A percentile compares a stretch with the other conserved stretches of the same genome.
Conservation (phyloP, 2,888 invertebrate genomes). For the Platycnemis pennipes region DNA sequence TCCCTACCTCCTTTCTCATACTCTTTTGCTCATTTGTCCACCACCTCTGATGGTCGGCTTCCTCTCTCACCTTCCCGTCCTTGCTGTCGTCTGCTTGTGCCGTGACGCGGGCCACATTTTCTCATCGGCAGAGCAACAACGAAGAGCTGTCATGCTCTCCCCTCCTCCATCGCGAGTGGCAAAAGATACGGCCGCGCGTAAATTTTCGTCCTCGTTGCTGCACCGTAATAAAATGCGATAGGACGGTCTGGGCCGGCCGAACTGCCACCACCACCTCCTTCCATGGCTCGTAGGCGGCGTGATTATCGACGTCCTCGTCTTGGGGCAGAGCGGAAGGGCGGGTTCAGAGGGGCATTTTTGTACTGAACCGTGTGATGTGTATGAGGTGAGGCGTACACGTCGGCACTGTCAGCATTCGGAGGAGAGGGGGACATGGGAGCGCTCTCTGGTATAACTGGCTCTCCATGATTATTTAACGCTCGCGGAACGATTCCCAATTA, state of each 20-base stretch:
- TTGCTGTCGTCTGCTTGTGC: neutral
- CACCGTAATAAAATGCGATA: slow-evolving; percentile 63
- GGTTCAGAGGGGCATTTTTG: neutral
- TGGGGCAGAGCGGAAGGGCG: neutral
- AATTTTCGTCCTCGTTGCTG: slow-evolving; percentile 59
- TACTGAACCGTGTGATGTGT: neutral
- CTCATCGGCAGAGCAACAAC: slow-evolving; percentile 64
- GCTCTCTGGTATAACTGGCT: neutral
- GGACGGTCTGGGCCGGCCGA: slow-evolving; percentile 46
- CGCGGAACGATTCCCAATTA: neutral
- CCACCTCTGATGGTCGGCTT: neutral
- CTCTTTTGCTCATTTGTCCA: neutral
- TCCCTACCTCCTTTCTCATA: neutral
- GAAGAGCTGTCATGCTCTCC: slow-evolving; percentile 50
- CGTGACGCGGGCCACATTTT: slow-evolving; percentile 53
- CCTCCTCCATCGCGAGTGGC: slow-evolving; percentile 15
- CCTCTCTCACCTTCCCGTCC: neutral
- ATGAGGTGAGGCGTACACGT: neutral
- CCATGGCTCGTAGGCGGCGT: slow-evolving; percentile 44
- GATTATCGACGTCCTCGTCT: slow-evolving; percentile 45
- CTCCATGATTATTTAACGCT: slow-evolving; percentile 22
- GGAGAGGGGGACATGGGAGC: neutral
- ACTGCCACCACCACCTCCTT: neutral
- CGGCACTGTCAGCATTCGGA: neutral
- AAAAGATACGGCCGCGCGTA: slow-evolving; percentile 60